Evolutionary conservation across 2,888 invertebrate species (phyloP).

Genomic region (Pachliopta kotzebuea): DNA sequence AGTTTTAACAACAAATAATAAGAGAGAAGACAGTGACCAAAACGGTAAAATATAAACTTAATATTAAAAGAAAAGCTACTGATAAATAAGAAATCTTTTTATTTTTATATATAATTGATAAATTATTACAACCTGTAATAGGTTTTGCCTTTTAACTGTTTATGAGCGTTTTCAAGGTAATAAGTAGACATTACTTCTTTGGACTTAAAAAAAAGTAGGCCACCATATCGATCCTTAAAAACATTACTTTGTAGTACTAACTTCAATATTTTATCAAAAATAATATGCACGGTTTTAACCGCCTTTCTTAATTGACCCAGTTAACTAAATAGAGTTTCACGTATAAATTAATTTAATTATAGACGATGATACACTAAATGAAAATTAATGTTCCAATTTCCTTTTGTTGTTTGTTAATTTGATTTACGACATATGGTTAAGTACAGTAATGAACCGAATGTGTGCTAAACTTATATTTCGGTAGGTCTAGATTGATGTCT

Average conservation of each 20-base stretch:
- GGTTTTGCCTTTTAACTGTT: neutral
- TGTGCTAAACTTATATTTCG: too few relatives aligned
- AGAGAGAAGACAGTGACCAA: too few relatives aligned
- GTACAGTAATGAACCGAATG: neutral
- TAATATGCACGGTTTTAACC: neutral
- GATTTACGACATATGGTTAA: neutral
- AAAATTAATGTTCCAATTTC: neutral
- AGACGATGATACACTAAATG: neutral
- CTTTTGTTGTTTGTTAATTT: neutral
- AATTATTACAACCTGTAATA: neutral
- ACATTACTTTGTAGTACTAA: too few relatives aligned
- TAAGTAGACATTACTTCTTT: neutral
- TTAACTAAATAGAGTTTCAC: conserved; percentile 1
- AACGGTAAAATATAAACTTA: too few relatives aligned
- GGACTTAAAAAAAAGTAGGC: too few relatives aligned
- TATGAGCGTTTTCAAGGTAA: neutral
- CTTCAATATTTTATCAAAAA: neutral
- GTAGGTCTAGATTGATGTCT: too few relatives aligned
- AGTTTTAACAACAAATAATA: too few relatives aligned
- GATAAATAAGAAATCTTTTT: too few relatives aligned
- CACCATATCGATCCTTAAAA: too few relatives aligned
- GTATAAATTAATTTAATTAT: neutral
- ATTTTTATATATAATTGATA: neutral
- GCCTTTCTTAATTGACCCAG: neutral
- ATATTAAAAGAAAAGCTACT: too few relatives aligned